These are phyloP conservation scores for Dicycla oo DNA, from an alignment of 2,888 invertebrate species.

Conservation along the genomic window DNA sequence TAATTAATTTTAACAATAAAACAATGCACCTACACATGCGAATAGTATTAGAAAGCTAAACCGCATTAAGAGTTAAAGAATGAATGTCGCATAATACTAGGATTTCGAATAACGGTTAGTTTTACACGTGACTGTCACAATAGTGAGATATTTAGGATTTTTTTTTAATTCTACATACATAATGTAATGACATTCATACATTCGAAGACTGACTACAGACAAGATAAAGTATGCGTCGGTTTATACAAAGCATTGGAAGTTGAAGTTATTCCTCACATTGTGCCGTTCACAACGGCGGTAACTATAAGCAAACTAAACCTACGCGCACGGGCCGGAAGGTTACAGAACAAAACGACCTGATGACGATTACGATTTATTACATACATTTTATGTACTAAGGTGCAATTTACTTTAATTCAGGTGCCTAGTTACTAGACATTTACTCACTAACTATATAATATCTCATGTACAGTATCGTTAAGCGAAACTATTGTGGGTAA, in stretches of 20 bases:
- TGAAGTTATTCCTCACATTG: constrained; percentile 87
- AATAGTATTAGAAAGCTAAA: constrained; percentile 79
- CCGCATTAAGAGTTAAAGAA: constrained; percentile 64
- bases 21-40: constrained; percentile 84
- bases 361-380: constrained; percentile 64
- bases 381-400: constrained; percentile 75
- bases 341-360: constrained; percentile 76
- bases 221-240: constrained; percentile 72
- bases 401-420: constrained; percentile 77
- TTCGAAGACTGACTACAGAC: constrained; percentile 73
- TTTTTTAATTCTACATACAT: constrained; percentile 74
- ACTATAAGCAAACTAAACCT: constrained; percentile 81
- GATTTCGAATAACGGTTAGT: constrained; percentile 67
- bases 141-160: constrained; percentile 64
- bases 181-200: constrained; percentile 71
- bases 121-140: constrained; percentile 63
- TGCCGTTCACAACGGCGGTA: constrained; percentile 83
- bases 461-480: constrained; percentile 83
- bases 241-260: constrained; percentile 82
- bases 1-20: constrained; percentile 78
- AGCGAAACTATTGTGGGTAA: constrained; percentile 65
- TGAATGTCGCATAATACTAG: constrained; percentile 63
- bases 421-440: constrained; percentile 72
- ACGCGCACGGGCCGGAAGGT: constrained; percentile 67
- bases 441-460: constrained; percentile 82